Evolutionary conservation across 2,797 vertebrate species (phyloP).

Genomic region (Acanthiza pusilla): DNA sequence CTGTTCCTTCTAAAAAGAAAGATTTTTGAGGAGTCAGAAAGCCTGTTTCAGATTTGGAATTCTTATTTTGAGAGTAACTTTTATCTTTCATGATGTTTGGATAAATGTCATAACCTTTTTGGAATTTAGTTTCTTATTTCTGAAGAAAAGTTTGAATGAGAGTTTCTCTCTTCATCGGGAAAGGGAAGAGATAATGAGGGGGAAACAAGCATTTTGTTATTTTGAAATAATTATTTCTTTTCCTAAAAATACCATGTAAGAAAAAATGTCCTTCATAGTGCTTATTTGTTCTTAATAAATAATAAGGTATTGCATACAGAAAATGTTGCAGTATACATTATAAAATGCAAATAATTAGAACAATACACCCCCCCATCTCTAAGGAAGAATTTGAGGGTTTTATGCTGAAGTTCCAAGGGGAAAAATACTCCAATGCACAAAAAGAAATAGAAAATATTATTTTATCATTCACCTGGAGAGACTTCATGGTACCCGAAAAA

Average conservation of each 20-base stretch:
- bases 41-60: neutral
- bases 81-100: neutral
- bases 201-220: rapidly evolving
- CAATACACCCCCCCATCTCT: neutral
- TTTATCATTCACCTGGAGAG: neutral
- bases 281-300: neutral
- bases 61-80: neutral
- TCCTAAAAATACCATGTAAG: neutral
- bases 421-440: neutral
- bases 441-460: neutral
- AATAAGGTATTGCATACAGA: neutral
- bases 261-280: neutral
- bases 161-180: neutral
- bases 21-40: neutral
- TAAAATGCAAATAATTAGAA: neutral
- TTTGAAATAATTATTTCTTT: neutral
- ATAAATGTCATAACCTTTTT: neutral
- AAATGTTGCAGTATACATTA: neutral
- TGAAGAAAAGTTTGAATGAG: neutral
- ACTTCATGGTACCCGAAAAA: neutral
- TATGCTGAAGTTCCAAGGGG: neutral
- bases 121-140: neutral
- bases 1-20: neutral
- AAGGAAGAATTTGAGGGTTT: neutral
- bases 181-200: rapidly evolving